Percentiles rank a stretch among this genome's conserved stretches.
phyloP scores from a whole-genome alignment of 2,797 vertebrate species.

The Clarias fuscus region DNA sequence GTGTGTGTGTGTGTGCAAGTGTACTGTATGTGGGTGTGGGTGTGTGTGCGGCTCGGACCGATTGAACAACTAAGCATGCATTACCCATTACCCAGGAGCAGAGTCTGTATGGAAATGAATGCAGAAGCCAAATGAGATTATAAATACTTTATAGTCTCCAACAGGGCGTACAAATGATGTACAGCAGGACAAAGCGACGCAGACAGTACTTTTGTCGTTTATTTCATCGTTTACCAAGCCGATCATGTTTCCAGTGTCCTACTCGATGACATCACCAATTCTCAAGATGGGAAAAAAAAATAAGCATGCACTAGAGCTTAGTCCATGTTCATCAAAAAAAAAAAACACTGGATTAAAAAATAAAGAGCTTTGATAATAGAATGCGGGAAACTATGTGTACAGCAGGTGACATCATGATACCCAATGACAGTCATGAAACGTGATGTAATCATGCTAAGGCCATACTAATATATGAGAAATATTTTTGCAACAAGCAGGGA shows the following conservation, averaged over 20 bases:
- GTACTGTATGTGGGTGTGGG: background rate
- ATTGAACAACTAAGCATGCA: constrained; percentile 46
- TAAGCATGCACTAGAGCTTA: background rate
- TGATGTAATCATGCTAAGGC: background rate
- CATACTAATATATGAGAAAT: background rate
- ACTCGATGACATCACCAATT: constrained; percentile 36
- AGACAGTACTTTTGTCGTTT: constrained; percentile 46
- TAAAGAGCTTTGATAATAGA: background rate
- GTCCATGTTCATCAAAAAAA: background rate
- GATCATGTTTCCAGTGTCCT: constrained; percentile 37
- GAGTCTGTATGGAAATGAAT: constrained; percentile 54
- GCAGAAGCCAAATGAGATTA: constrained; percentile 56
- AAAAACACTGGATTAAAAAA: background rate
- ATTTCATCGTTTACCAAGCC: constrained; percentile 47
- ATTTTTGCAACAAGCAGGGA: background rate
- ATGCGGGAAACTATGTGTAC: background rate
- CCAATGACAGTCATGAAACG: background rate
- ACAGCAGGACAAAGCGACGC: constrained; percentile 41
- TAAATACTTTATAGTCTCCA: constrained; percentile 56
- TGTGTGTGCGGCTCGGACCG: constrained; percentile 39
- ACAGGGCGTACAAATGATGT: constrained; percentile 51
- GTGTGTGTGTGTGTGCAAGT: constrained; percentile 24
- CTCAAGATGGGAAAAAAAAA: background rate
- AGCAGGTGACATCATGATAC: background rate
- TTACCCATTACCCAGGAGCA: constrained; percentile 48